Conservation (phyloP, 1,140 invertebrate species). For the Mizuhopecten yessoensis region DNA sequence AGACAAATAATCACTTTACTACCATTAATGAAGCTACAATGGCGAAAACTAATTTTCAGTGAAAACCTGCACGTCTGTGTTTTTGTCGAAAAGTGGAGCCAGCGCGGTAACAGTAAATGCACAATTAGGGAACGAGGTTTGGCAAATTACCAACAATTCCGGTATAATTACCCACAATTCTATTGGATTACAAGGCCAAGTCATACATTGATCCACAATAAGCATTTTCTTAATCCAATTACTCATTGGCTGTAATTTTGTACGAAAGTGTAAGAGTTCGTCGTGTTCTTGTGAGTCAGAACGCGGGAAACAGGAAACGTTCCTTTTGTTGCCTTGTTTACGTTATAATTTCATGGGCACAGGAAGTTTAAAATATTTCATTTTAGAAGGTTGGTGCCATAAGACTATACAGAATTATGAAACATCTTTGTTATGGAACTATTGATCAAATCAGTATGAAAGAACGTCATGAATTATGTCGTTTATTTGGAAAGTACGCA, state of each 20-base stretch:
- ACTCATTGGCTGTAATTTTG: not conserved
- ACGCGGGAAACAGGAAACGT: not conserved
- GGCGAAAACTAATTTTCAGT: not conserved
- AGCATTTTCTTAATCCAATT: not conserved
- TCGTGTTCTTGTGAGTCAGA: not conserved
- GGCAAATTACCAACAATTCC: slow-evolving; percentile 11
- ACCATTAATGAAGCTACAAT: not conserved
- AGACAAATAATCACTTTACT: not conserved
- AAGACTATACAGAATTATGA: too few relatives aligned
- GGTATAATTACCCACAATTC: slow-evolving; percentile 17
- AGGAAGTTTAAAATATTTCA: not conserved
- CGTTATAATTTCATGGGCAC: not conserved
- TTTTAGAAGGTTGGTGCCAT: too few relatives aligned
- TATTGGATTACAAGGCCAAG: not conserved
- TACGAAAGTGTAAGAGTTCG: not conserved
- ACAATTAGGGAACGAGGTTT: slow-evolving; percentile 1
- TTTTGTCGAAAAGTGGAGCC: not conserved
- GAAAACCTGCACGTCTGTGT: not conserved
- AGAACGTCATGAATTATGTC: not conserved
- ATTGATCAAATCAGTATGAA: not conserved
- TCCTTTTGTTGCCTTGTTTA: not conserved
- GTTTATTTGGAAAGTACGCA: not conserved
- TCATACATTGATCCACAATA: not conserved
- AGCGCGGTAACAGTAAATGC: not conserved
- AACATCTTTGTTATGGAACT: too few relatives aligned